phyloP scores from a whole-genome alignment of 30 jellyfish, hydroid and myxozoan species.

The Mastigias papua region DNA sequence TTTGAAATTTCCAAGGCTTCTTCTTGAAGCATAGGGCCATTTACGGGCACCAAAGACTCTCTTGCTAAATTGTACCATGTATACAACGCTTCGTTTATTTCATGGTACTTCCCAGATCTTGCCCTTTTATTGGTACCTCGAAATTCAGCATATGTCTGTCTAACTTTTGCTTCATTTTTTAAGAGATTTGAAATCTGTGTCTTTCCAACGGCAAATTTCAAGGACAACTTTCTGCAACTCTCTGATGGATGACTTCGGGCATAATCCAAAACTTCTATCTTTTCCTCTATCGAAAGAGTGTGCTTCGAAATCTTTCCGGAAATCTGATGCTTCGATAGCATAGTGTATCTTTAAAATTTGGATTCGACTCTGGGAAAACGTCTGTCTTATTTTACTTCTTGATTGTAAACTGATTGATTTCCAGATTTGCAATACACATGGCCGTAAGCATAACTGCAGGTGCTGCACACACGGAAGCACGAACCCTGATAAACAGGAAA shows the following conservation, averaged over 20 bases:
- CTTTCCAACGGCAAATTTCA: conserved; percentile 21
- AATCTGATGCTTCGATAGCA: background rate
- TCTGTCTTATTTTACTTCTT: background rate
- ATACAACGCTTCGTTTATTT: conserved; percentile 13
- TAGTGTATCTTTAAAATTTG: background rate
- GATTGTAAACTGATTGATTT: background rate
- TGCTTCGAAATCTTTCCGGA: background rate
- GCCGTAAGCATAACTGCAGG: background rate
- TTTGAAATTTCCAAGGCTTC: conserved; percentile 7
- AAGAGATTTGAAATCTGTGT: conserved; percentile 7
- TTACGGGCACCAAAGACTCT: conserved; percentile 21
- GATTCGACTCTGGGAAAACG: background rate
- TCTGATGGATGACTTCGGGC: background rate
- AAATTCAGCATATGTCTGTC: conserved; percentile 5
- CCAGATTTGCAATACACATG: background rate
- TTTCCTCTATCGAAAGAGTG: background rate
- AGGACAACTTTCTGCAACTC: background rate
- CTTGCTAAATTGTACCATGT: conserved; percentile 22
- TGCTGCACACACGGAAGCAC: background rate
- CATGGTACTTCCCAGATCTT: conserved; percentile 23
- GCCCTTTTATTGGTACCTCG: conserved; percentile 24
- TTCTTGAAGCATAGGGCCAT: conserved; percentile 20
- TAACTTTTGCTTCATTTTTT: conserved; percentile 3
- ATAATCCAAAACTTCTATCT: background rate
- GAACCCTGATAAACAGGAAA: background rate